Evolutionary conservation across 1,140 invertebrate species (phyloP).

Genomic region (Melitaea cinxia): DNA sequence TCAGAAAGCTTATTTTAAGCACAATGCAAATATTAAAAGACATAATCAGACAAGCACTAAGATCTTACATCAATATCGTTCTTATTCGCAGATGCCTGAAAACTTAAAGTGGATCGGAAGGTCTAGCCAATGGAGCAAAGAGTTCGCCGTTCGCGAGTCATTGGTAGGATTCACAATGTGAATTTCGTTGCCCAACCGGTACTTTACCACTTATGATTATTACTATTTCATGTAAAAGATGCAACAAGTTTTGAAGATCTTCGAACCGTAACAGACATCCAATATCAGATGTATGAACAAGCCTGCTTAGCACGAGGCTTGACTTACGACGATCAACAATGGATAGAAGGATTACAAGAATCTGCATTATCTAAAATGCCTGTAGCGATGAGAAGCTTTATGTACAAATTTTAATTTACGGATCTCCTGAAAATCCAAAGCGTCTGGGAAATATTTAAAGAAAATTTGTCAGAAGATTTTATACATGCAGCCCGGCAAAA

Average conservation of each 20-base stretch:
- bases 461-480: too few relatives aligned
- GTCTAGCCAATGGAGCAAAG: neutral
- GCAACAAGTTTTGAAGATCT: too few relatives aligned
- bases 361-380: too few relatives aligned
- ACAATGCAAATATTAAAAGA: neutral
- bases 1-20: too few relatives aligned
- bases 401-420: too few relatives aligned
- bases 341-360: too few relatives aligned
- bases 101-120: neutral
- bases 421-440: neutral
- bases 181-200: neutral
- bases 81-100: neutral
- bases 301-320: too few relatives aligned
- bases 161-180: neutral
- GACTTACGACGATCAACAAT: too few relatives aligned
- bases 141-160: neutral
- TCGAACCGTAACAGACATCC: too few relatives aligned
- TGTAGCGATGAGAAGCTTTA: too few relatives aligned
- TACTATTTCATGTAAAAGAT: too few relatives aligned
- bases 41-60: neutral
- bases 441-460: neutral
- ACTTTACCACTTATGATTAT: too few relatives aligned
- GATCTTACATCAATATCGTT: neutral
- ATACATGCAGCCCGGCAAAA: neutral
- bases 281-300: conserved; percentile 27